These are phyloP conservation scores for Yponomeuta plumbellus DNA, from an alignment of 2,888 invertebrate species.

Conservation along the genomic window DNA sequence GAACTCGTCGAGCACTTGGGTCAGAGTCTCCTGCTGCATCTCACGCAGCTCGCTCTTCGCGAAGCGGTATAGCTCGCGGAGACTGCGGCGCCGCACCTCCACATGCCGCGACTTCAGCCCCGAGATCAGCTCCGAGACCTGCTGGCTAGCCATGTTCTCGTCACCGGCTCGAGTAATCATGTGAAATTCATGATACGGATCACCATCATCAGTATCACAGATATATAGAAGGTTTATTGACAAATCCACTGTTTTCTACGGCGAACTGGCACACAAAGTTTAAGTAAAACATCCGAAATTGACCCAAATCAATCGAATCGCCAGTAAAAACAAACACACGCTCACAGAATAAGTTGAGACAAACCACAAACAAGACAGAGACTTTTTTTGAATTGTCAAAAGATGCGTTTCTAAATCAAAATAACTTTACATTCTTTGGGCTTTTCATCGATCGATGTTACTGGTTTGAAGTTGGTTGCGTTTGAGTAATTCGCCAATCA, in stretches of 20 bases:
- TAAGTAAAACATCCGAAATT: background rate
- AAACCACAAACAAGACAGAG: background rate
- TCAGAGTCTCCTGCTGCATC: slow-evolving; percentile 90
- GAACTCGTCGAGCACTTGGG: slow-evolving; percentile 93
- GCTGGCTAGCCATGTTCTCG: slow-evolving; percentile 41
- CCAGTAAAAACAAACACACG: background rate
- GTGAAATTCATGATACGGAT: background rate
- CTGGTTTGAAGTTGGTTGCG: background rate
- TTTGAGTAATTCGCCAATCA: background rate
- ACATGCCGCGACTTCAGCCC: slow-evolving; percentile 93
- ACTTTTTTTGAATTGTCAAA: background rate
- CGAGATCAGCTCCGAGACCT: slow-evolving; percentile 86
- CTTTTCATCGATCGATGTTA: background rate
- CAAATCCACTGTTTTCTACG: background rate
- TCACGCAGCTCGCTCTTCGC: slow-evolving; percentile 92
- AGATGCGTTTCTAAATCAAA: background rate
- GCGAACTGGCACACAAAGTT: background rate
- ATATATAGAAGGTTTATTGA: background rate
- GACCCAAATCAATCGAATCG: background rate
- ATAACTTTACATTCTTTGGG: background rate
- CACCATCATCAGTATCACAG: background rate
- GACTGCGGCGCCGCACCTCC: slow-evolving; percentile 88
- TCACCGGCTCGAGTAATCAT: background rate
- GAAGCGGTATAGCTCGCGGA: slow-evolving; percentile 91
- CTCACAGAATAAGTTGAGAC: background rate